Conservation (phyloP, 2,888 invertebrate genomes). For the Tipula helvola region DNA sequence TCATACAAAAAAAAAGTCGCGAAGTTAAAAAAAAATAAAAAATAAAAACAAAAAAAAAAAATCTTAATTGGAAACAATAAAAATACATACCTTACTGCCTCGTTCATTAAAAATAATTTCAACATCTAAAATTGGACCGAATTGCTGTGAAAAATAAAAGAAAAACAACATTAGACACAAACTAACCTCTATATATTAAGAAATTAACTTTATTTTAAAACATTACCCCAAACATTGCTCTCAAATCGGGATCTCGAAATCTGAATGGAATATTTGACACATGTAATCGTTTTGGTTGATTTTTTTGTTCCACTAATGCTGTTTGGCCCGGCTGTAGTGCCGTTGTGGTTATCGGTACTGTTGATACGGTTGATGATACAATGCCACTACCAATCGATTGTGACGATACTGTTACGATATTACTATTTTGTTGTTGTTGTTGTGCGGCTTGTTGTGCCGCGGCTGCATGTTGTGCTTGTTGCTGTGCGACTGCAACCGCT, state of each 20-base stretch:
- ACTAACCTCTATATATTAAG: neutral
- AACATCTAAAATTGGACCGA: conserved; percentile 96
- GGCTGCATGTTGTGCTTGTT: conserved; percentile 19
- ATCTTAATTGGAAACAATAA: conserved; percentile 11
- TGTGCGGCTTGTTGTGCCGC: conserved; percentile 22
- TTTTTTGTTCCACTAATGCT: conserved; percentile 43
- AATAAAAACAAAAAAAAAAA: neutral
- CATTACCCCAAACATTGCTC: conserved; percentile 97
- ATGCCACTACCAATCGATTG: conserved; percentile 14
- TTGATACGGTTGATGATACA: conserved; percentile 31
- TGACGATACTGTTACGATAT: neutral
- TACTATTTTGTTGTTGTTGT: conserved; percentile 18
- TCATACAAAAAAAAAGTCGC: neutral
- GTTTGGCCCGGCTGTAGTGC: conserved; percentile 39
- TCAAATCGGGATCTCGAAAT: conserved; percentile 96
- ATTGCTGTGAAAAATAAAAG: conserved; percentile 67
- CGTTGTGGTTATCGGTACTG: conserved; percentile 30
- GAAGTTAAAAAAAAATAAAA: neutral
- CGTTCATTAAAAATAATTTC: conserved; percentile 99
- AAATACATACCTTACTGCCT: conserved; percentile 91
- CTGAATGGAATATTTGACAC: conserved; percentile 99
- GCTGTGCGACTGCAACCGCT: conserved; percentile 25
- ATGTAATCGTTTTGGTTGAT: conserved; percentile 88
- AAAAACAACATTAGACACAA: neutral
- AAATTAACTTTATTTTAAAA: neutral